Base-by-base conservation (phyloP, 1,140 invertebrate genomes). In the Bombus breviceps region DNA sequence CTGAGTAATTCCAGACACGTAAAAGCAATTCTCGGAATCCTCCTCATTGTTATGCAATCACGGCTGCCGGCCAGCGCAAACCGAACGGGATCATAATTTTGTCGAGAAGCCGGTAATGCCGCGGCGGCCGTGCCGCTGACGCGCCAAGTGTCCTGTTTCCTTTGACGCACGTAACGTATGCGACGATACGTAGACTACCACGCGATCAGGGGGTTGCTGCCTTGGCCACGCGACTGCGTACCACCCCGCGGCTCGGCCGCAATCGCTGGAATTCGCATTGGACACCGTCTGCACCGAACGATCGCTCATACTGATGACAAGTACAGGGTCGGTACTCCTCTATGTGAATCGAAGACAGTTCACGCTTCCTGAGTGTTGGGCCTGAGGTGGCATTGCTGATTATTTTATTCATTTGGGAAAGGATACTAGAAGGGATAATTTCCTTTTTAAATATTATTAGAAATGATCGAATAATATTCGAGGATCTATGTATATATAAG, bases 31-130 rank as follows among this genome's bases (percentile, higher is more conserved):
- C 92, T 91, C 89, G 93, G 94, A 94, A 94, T 95, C 92, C 82
- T 88, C 72, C 87, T 93, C 93, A 93, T 95, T 95, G 94, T 95
- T 94, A 94, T 94, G 93, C 94, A 95, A 95, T 94, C 94, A 94
- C 91, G 91, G 88, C 86, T 53, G 78, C 68, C 79, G 78, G 88
- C 62, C 86, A 71, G 84, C 71, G 90, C 89, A 90, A 91, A 91
- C 89, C 90, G 85, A 91, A 83, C 85, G 90, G 91, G 90, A 93
- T 93, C 92, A 93, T 93, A 93, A 93, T 93, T 93, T 93, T 86
- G 91, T 89, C 84, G 87, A 85, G 87, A 76, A 86, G 86, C 81
- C 78, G 80, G 88, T 76, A 86, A 88, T 73, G 86, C 79, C 84
- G 75, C 64, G 62, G 74, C 73, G 71, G 39, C 32, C 37, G 86